phyloP scores from a whole-genome alignment of 2,888 invertebrate genomes.

The Fissipunctia ypsillon region DNA sequence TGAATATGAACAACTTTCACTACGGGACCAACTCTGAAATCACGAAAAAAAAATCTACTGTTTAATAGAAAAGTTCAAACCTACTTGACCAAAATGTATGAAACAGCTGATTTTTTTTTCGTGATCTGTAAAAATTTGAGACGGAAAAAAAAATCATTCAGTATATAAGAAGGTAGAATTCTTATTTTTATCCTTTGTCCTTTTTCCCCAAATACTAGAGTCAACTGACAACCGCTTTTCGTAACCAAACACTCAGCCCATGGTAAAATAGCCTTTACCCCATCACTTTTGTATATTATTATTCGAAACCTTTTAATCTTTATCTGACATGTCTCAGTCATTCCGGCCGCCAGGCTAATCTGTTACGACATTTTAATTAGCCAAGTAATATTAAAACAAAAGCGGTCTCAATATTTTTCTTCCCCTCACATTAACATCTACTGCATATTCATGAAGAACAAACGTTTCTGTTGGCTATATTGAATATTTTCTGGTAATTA shows the following conservation, averaged over 20 bases:
- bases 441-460: conserved; percentile 78
- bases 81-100: no score
- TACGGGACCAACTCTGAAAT: no score
- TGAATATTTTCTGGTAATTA: conserved; percentile 63
- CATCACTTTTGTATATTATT: conserved; percentile 27
- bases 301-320: conserved; percentile 40
- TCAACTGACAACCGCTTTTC: background rate
- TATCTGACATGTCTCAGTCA: conserved; percentile 33
- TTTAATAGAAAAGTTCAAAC: no score
- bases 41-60: no score
- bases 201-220: background rate
- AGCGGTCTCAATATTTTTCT: conserved; percentile 72
- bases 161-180: background rate
- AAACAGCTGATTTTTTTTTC: background rate
- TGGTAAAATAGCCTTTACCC: background rate
- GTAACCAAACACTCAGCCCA: background rate
- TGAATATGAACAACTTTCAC: no score
- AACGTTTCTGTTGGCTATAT: conserved; percentile 59
- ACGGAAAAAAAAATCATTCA: no score
- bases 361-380: conserved; percentile 63
- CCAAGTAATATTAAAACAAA: conserved; percentile 67
- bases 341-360: conserved; percentile 48
- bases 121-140: no score
- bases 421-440: conserved; percentile 74
- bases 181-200: background rate